Percentiles rank a stretch among this genome's conserved stretches.
Conservation (phyloP, 2,888 invertebrate genomes). For the Cristatella mucedo region DNA sequence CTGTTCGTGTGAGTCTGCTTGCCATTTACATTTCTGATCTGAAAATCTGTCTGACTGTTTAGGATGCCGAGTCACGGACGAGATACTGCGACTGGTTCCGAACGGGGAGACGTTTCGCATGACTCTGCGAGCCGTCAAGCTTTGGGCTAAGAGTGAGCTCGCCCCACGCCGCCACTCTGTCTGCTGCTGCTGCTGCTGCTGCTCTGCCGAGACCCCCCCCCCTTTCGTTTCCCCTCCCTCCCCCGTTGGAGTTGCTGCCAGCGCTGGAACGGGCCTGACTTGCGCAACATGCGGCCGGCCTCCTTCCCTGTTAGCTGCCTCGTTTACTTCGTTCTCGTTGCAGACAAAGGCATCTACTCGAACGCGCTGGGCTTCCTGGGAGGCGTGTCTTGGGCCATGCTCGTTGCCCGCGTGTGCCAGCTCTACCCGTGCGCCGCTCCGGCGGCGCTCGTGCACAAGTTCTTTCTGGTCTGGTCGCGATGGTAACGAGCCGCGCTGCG, state of each 20-base stretch:
- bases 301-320: too few species aligned
- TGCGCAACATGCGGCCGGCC: too few species aligned
- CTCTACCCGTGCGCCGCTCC: constrained; percentile 91
- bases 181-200: too few species aligned
- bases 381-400: constrained; percentile 98
- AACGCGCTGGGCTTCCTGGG: constrained; percentile 93
- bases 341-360: constrained; percentile 80
- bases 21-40: too few species aligned
- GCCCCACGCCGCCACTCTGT: too few species aligned
- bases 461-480: constrained; percentile 91
- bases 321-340: constrained; percentile 12
- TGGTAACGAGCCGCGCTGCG: too few species aligned
- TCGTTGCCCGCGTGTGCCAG: constrained; percentile 93
- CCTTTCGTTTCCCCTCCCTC: too few species aligned
- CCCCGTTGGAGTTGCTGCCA: too few species aligned
- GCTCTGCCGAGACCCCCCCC: too few species aligned
- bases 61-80: constrained; percentile 91
- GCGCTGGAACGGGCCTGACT: too few species aligned
- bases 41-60: too few species aligned
- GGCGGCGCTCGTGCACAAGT: constrained; percentile 85
- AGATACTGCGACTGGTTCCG: constrained; percentile 85
- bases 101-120: constrained; percentile 82
- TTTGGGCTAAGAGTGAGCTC: constrained; percentile 90
- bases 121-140: constrained; percentile 79
- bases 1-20: too few species aligned